These are phyloP conservation scores for Erebia palarica DNA, from an alignment of 2,888 invertebrate genomes.

Conservation along the genomic window DNA sequence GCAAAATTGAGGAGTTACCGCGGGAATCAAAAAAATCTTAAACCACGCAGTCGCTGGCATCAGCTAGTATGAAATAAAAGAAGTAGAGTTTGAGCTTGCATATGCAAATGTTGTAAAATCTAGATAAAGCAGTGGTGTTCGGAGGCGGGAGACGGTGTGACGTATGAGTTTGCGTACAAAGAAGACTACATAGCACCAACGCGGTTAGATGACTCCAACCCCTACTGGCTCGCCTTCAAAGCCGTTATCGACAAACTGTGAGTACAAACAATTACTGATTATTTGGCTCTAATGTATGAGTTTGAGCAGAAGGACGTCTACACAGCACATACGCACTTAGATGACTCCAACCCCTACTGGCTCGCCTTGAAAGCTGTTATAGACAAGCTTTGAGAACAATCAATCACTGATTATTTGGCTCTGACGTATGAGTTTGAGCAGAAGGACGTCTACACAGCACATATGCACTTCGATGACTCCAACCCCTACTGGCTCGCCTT, in stretches of 20 bases:
- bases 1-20: no score
- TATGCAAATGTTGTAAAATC: background rate
- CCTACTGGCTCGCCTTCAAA: conserved; percentile 85
- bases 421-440: no score
- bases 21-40: no score
- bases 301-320: conserved; percentile 55
- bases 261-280: conserved; percentile 48
- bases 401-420: background rate
- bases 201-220: conserved; percentile 83
- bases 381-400: conserved; percentile 80
- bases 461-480: conserved; percentile 82
- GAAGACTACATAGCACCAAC: conserved; percentile 81
- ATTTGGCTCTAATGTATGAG: no score
- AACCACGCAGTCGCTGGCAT: no score
- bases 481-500: conserved; percentile 86
- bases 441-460: conserved; percentile 70
- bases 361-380: conserved; percentile 84
- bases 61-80: no score
- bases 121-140: conserved; percentile 82
- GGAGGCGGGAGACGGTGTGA: conserved; percentile 86
- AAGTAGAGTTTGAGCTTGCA: no score
- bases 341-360: conserved; percentile 83
- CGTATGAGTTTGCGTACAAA: no score
- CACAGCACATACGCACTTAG: conserved; percentile 82
- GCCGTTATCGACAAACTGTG: conserved; percentile 81